Evolutionary conservation across 2,888 invertebrate genomes (phyloP).

Genomic region (Aspidiotus rigidus): DNA sequence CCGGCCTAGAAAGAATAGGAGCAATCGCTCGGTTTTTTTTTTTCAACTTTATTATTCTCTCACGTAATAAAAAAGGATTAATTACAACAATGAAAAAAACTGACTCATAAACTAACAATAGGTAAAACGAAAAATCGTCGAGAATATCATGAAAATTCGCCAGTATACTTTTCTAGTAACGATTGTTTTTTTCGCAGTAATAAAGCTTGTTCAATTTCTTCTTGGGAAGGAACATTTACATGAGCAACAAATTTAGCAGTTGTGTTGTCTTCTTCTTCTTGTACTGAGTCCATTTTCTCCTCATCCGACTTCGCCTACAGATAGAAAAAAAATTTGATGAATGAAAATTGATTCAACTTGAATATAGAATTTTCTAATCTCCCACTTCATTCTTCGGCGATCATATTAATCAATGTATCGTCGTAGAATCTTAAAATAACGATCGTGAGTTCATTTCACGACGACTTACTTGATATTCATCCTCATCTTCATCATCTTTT

Average conservation of each 20-base stretch:
- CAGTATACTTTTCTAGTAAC: constrained; percentile 69
- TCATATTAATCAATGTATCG: too few species aligned
- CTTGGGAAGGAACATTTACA: constrained; percentile 87
- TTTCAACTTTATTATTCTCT: too few species aligned
- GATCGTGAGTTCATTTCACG: too few species aligned
- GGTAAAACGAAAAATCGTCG: too few species aligned
- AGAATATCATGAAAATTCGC: background rate
- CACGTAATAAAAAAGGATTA: too few species aligned
- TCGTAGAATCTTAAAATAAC: too few species aligned
- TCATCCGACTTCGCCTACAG: background rate
- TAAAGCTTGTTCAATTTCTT: constrained; percentile 87
- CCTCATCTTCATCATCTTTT: constrained; percentile 51
- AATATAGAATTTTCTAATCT: too few species aligned
- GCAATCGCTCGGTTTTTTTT: too few species aligned
- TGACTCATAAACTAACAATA: too few species aligned
- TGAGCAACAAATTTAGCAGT: constrained; percentile 57
- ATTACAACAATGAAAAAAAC: too few species aligned
- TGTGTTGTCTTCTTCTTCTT: background rate
- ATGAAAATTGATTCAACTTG: background rate
- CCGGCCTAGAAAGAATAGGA: too few species aligned
- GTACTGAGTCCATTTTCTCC: background rate
- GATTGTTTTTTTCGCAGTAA: constrained; percentile 85
- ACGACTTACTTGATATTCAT: constrained; percentile 56
- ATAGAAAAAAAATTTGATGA: constrained; percentile 19
- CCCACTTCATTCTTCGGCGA: too few species aligned